Conservation (phyloP, 2,113 vertebrate genomes). For the Hassar affinis region DNA sequence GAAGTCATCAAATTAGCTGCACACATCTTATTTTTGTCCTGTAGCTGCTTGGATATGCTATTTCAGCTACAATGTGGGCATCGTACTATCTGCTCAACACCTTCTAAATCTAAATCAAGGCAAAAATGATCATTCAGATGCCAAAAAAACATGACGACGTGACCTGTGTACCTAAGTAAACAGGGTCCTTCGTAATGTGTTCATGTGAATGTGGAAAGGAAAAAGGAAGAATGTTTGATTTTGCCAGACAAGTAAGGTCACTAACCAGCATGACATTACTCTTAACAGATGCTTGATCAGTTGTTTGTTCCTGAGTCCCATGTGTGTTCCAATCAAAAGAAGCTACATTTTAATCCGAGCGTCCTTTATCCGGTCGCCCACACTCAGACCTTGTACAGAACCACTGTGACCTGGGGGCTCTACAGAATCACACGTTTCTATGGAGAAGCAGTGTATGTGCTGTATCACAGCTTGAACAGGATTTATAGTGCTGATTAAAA, state of each 20-base stretch:
- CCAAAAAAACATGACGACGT: neutral
- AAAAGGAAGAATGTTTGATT: neutral
- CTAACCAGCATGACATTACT: slow-evolving; percentile 1
- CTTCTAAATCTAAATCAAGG: neutral
- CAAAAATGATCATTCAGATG: neutral
- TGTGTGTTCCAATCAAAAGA: neutral
- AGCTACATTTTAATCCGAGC: neutral
- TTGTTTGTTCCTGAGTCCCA: neutral
- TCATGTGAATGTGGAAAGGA: neutral
- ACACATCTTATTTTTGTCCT: neutral
- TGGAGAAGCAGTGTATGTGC: neutral
- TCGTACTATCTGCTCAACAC: neutral
- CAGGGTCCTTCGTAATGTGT: neutral
- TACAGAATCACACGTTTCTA: slow-evolving; percentile 6
- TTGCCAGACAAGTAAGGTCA: slow-evolving; percentile 9
- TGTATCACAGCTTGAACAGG: slow-evolving; percentile 1
- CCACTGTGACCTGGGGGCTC: neutral
- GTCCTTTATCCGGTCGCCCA: neutral
- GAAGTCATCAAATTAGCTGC: neutral
- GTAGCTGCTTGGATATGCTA: neutral
- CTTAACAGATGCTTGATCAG: neutral
- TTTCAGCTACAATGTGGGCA: neutral
- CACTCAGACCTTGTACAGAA: slow-evolving; percentile 2
- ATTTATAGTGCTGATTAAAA: neutral
- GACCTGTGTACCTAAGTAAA: neutral